These are phyloP conservation scores for Cantharis nigra DNA, from an alignment of 2,888 invertebrate species.

Conservation along the genomic window DNA sequence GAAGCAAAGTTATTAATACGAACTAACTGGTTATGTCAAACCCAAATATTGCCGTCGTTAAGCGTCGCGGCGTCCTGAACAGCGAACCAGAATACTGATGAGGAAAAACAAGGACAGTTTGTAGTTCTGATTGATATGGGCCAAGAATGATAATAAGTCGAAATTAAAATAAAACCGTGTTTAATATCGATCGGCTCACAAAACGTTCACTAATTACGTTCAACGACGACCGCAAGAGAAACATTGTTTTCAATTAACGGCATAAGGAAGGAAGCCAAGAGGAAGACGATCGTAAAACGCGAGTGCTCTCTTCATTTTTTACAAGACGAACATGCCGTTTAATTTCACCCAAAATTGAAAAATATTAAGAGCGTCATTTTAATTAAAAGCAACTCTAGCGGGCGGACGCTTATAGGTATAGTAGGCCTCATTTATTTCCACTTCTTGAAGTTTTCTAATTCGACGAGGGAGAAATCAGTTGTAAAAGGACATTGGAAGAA, in stretches of 20 bases:
- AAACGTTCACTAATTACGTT: constrained; percentile 44
- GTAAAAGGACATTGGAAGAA: constrained; percentile 40
- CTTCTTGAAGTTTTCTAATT: constrained; percentile 41
- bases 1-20: constrained; percentile 58
- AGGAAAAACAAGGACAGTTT: constrained; percentile 47
- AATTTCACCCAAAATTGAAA: constrained; percentile 53
- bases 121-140: constrained; percentile 54
- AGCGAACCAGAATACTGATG: constrained; percentile 56
- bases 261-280: constrained; percentile 41
- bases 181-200: constrained; percentile 34
- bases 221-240: constrained; percentile 48
- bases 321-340: constrained; percentile 45
- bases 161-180: constrained; percentile 49
- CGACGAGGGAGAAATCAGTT: constrained; percentile 40
- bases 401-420: constrained; percentile 43
- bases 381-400: constrained; percentile 51
- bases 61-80: constrained; percentile 46
- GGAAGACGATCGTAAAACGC: constrained; percentile 48
- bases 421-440: constrained; percentile 31
- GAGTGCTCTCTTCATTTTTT: constrained; percentile 47
- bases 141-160: constrained; percentile 52
- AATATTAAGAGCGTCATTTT: constrained; percentile 55
- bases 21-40: constrained; percentile 60
- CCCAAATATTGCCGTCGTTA: constrained; percentile 58
- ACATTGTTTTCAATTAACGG: constrained; percentile 55